Evolutionary conservation across 2,113 vertebrate genomes (phyloP).

Genomic region (Patagioenas fasciata): DNA sequence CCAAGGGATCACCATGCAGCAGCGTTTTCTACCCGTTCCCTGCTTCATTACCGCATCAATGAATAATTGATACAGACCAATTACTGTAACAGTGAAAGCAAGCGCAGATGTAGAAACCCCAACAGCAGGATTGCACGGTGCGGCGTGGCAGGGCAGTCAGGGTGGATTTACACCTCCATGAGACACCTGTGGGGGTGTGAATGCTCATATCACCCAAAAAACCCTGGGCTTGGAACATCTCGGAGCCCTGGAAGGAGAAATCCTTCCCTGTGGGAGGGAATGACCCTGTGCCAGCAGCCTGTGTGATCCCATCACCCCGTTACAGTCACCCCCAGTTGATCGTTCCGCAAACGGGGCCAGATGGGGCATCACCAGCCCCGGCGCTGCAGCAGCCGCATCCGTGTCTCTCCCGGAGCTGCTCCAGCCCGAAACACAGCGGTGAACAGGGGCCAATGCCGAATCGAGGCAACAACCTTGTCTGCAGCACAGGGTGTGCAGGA

Average conservation of each 20-base stretch:
- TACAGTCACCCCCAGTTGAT: background rate
- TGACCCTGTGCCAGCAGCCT: background rate
- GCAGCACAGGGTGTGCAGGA: background rate
- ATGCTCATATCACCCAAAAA: background rate
- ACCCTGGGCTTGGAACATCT: background rate
- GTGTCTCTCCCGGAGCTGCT: background rate
- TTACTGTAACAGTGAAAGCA: background rate
- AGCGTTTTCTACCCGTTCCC: background rate
- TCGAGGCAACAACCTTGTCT: constrained; percentile 13
- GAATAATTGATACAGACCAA: constrained; percentile 43
- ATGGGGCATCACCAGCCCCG: background rate
- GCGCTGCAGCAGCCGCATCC: background rate
- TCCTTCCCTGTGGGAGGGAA: background rate
- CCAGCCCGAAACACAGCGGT: background rate
- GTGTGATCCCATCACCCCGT: background rate
- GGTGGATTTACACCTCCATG: background rate
- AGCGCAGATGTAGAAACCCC: background rate
- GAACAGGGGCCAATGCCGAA: background rate
- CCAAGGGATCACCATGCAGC: background rate
- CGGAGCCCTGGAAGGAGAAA: background rate
- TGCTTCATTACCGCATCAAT: background rate
- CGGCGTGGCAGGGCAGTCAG: accelerated
- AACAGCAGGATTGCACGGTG: background rate
- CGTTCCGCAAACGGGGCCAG: background rate
- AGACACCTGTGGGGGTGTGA: accelerated